phyloP scores from a whole-genome alignment of 2,797 vertebrate genomes.

The Lacerta agilis region DNA sequence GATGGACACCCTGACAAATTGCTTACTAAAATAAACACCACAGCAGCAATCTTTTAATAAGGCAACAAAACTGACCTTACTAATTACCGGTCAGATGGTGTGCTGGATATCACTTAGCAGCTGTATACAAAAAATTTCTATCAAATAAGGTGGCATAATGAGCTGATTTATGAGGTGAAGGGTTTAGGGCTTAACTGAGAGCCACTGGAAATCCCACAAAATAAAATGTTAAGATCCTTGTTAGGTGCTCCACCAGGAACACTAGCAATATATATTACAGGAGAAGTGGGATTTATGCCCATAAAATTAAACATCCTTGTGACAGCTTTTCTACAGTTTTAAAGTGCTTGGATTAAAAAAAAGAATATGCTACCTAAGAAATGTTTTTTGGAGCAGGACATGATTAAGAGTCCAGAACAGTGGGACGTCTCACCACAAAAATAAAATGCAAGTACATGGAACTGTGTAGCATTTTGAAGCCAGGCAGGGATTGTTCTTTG shows the following conservation, averaged over 20 bases:
- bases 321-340: background rate
- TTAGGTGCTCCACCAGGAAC: background rate
- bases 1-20: background rate
- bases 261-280: background rate
- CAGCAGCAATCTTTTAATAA: background rate
- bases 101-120: background rate
- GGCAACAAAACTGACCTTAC: background rate
- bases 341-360: background rate
- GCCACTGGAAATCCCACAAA: background rate
- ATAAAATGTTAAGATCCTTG: background rate
- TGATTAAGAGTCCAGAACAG: background rate
- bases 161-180: background rate
- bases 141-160: background rate
- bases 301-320: background rate
- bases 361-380: background rate
- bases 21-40: background rate
- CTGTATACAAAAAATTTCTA: background rate
- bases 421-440: background rate
- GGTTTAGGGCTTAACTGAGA: background rate
- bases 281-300: background rate
- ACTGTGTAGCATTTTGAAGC: background rate
- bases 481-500: background rate
- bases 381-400: background rate
- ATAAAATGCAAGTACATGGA: background rate
- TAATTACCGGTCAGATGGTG: background rate